phyloP scores from a whole-genome alignment of 2,888 invertebrate species.

The Eupelmus urozonus region DNA sequence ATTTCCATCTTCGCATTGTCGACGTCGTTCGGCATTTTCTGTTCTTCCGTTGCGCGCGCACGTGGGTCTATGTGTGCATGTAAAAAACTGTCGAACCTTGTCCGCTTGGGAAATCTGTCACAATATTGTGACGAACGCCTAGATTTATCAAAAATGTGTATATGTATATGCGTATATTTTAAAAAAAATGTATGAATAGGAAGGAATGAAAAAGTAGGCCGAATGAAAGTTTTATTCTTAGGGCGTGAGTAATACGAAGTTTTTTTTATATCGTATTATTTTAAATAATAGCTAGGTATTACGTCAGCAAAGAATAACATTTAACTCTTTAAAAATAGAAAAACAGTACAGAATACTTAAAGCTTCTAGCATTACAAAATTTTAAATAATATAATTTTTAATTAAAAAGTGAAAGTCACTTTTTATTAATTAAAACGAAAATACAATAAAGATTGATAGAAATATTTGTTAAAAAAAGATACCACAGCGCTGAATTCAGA shows the following conservation, averaged over 20 bases:
- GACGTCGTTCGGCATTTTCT: slow-evolving; percentile 12
- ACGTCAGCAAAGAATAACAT: too few relatives aligned
- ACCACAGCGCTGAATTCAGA: too few relatives aligned
- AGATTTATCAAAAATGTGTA: not conserved
- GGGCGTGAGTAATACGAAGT: not conserved
- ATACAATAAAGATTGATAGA: too few relatives aligned
- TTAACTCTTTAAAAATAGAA: not conserved
- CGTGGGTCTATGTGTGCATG: too few relatives aligned
- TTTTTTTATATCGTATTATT: not conserved
- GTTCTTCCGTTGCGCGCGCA: not conserved
- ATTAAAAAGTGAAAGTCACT: too few relatives aligned
- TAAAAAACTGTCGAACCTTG: too few relatives aligned
- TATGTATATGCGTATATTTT: not conserved
- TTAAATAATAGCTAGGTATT: too few relatives aligned
- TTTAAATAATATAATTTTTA: too few relatives aligned
- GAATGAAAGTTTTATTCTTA: not conserved
- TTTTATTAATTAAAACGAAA: too few relatives aligned
- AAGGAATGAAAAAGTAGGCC: not conserved
- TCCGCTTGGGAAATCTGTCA: slow-evolving; percentile 23
- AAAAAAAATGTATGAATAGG: not conserved
- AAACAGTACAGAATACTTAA: not conserved
- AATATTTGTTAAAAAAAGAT: too few relatives aligned
- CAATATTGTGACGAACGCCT: not conserved
- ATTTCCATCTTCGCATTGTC: not conserved
- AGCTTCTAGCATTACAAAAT: too few relatives aligned